Conservation (phyloP, 2,113 vertebrate genomes). For the Hassar affinis region DNA sequence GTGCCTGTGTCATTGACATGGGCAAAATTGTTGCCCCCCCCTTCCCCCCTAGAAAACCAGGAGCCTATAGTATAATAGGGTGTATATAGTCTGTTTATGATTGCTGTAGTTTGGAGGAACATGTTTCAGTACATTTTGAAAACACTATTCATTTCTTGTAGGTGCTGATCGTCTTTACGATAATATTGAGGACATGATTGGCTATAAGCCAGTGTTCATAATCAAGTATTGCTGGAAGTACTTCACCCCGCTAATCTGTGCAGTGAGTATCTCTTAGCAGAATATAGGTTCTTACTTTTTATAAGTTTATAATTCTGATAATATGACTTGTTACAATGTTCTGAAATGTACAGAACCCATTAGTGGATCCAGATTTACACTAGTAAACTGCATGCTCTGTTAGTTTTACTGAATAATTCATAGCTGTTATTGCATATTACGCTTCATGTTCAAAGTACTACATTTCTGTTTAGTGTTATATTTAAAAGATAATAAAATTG, state of each 20-base stretch:
- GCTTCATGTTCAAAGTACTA: not conserved
- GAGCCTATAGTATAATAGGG: too few relatives aligned
- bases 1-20: too few relatives aligned
- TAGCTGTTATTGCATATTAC: not conserved
- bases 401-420: not conserved
- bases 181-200: slow-evolving; percentile 94
- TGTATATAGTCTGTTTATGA: not conserved
- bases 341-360: not conserved
- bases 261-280: slow-evolving; percentile 71
- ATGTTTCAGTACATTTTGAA: not conserved
- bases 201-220: slow-evolving; percentile 80
- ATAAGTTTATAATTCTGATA: not conserved
- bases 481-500: not conserved
- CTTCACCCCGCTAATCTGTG: slow-evolving; percentile 84
- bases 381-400: not conserved
- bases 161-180: slow-evolving; percentile 88
- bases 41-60: too few relatives aligned
- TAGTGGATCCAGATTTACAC: not conserved
- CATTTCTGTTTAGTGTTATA: not conserved
- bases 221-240: slow-evolving; percentile 89
- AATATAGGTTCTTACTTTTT: not conserved
- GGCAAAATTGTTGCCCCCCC: too few relatives aligned
- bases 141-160: slow-evolving; percentile 32
- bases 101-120: not conserved
- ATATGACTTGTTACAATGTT: not conserved